These are phyloP conservation scores for Clostera curtula DNA, from an alignment of 2,888 invertebrate genomes.

Conservation along the genomic window DNA sequence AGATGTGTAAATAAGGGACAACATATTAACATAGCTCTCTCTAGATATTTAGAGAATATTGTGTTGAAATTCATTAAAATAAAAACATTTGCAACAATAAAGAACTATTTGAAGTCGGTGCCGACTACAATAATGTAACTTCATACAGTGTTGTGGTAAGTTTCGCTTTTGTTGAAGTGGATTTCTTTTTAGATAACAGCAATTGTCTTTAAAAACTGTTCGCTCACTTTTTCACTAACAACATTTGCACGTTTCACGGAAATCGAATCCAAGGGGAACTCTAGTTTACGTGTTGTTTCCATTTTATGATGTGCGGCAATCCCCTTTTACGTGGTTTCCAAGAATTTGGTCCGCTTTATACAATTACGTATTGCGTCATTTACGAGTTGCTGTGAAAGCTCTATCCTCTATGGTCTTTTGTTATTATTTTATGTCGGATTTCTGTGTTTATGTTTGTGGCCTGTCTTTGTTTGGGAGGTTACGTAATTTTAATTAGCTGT, in stretches of 20 bases:
- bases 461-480: conserved; percentile 14
- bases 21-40: no score
- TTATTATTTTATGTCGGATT: conserved; percentile 10
- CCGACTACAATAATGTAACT: no score
- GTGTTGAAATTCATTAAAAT: no score
- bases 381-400: conserved; percentile 6
- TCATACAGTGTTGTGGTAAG: no score
- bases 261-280: conserved; percentile 22
- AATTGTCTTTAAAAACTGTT: neutral
- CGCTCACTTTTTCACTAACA: conserved; percentile 9
- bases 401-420: conserved; percentile 9
- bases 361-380: conserved; percentile 13
- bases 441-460: conserved; percentile 8
- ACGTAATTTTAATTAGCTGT: conserved; percentile 20
- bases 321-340: conserved; percentile 17
- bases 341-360: conserved; percentile 8
- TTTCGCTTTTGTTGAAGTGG: no score
- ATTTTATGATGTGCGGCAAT: conserved; percentile 27
- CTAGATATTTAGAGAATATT: no score
- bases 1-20: no score
- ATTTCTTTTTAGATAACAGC: no score
- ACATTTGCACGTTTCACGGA: conserved; percentile 14
- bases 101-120: no score
- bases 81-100: conserved; percentile 1
- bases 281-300: conserved; percentile 22